A percentile compares a stretch with the other conserved stretches of the same genome.
Evolutionary conservation across 2,888 invertebrate species (phyloP).

Genomic region (Platycnemis pennipes): DNA sequence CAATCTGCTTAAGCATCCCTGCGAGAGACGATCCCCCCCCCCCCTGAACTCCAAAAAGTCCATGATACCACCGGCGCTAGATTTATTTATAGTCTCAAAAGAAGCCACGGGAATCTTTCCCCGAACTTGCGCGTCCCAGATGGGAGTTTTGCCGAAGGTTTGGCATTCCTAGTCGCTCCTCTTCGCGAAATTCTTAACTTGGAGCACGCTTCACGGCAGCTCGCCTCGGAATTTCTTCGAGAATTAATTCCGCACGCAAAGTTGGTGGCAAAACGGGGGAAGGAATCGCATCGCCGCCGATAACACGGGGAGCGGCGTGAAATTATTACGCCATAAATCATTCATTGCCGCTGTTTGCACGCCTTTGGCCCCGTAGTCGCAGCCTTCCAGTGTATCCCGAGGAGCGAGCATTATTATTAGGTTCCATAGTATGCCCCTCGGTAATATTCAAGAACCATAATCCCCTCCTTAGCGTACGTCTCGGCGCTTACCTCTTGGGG

Average conservation of each 20-base stretch:
- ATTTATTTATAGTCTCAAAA: conserved; percentile 30
- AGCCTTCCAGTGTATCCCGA: background rate
- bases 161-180: background rate
- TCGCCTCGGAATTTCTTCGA: background rate
- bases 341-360: background rate
- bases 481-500: background rate
- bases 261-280: background rate
- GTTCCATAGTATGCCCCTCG: background rate
- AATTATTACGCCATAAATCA: conserved; percentile 28
- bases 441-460: conserved; percentile 1
- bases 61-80: background rate
- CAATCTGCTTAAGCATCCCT: background rate
- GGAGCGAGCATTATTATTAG: background rate
- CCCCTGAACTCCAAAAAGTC: background rate
- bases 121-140: background rate
- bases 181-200: background rate
- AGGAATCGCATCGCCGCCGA: background rate
- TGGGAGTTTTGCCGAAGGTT: background rate
- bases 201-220: background rate
- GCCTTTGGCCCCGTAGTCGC: background rate
- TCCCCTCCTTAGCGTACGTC: background rate
- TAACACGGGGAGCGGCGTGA: background rate
- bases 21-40: no score
- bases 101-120: conserved; percentile 14
- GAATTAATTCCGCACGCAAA: conserved; percentile 1